Evolutionary conservation across 2,888 invertebrate genomes (phyloP).

Genomic region (Pheosia gnoma): DNA sequence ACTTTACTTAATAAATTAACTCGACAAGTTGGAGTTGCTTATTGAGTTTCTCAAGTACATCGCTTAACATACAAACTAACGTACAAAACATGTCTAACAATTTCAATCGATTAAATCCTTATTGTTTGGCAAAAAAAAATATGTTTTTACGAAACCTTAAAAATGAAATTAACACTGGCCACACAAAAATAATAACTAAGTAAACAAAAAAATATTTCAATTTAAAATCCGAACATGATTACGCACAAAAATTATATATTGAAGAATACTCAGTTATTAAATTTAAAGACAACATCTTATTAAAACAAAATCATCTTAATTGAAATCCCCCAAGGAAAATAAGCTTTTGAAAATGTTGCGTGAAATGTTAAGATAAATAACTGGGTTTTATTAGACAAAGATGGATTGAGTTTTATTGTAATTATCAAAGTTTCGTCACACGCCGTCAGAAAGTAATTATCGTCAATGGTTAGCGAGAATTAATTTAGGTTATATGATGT

Average conservation of each 20-base stretch:
- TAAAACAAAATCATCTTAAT: constrained; percentile 7
- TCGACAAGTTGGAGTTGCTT: too few relatives aligned
- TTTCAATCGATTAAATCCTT: too few relatives aligned
- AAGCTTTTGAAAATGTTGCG: neutral
- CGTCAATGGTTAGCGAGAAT: constrained; percentile 7
- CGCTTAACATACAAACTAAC: too few relatives aligned
- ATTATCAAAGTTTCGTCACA: constrained; percentile 10
- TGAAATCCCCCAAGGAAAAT: neutral
- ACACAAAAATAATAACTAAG: too few relatives aligned
- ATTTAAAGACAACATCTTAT: neutral
- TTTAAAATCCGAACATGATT: neutral
- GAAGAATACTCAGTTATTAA: neutral
- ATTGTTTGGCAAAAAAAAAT: too few relatives aligned
- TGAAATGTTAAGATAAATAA: constrained; percentile 10
- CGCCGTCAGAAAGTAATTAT: constrained; percentile 9
- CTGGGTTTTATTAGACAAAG: constrained; percentile 14
- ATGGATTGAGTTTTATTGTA: constrained; percentile 10
- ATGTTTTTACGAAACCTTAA: too few relatives aligned
- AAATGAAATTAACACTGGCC: neutral
- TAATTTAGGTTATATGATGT: constrained; percentile 7
- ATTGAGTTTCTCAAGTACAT: too few relatives aligned
- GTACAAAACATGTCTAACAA: too few relatives aligned
- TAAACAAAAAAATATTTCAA: neutral
- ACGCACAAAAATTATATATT: neutral
- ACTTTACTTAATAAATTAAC: too few relatives aligned